A percentile compares a stretch with the other conserved stretches of the same genome.
Evolutionary conservation across 2,113 vertebrate genomes (phyloP).

Genomic region (Callochromis pleurospilus): DNA sequence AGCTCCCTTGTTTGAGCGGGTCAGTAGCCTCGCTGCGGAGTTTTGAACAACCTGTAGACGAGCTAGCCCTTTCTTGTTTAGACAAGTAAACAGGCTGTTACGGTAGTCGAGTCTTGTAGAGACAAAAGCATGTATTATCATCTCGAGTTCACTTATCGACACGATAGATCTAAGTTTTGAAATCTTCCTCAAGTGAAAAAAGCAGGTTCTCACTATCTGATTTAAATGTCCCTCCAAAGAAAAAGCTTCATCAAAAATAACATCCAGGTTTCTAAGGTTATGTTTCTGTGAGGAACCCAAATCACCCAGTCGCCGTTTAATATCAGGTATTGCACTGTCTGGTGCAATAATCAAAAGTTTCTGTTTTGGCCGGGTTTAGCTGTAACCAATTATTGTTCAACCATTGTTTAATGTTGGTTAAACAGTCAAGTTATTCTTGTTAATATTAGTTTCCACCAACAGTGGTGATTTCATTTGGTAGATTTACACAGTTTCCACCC

Average conservation of each 20-base stretch:
- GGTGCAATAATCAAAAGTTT: not conserved
- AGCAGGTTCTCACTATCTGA: not conserved
- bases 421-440: not conserved
- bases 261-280: not conserved
- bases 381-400: not conserved
- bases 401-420: not conserved
- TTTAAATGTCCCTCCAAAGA: not conserved
- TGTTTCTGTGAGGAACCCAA: not conserved
- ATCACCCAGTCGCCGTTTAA: not conserved
- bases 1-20: not conserved
- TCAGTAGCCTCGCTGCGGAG: not conserved
- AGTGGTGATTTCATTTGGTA: not conserved
- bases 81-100: not conserved
- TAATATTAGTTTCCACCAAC: not conserved
- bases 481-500: not conserved
- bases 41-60: not conserved
- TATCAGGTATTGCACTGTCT: not conserved
- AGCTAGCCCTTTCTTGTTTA: not conserved
- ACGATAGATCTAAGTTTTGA: accelerated
- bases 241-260: not conserved
- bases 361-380: not conserved
- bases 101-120: accelerated
- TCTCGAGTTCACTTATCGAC: accelerated
- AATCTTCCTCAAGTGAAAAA: not conserved
- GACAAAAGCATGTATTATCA: not conserved